A percentile compares a stretch with the other conserved stretches of the same genome.
Evolutionary conservation across 2,113 vertebrate genomes (phyloP).

Genomic region (Tupaia chinensis): DNA sequence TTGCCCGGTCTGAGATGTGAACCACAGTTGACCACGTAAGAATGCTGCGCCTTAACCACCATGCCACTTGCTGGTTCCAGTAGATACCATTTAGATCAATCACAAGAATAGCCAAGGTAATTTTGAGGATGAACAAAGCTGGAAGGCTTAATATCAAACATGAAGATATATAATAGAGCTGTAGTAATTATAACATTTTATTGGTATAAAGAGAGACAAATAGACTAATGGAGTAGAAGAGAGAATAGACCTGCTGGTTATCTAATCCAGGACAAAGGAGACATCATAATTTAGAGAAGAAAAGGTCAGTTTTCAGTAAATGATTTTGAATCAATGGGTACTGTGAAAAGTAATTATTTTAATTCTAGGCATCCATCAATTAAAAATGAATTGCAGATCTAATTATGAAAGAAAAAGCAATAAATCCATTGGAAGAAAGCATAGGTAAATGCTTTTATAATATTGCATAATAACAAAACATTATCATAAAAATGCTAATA

Average conservation of each 20-base stretch:
- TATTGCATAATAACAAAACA: not conserved
- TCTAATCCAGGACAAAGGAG: not conserved
- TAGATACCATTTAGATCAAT: too few species aligned
- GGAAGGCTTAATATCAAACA: not conserved
- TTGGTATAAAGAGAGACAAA: not conserved
- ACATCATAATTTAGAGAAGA: not conserved
- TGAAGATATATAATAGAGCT: not conserved
- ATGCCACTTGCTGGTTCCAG: too few species aligned
- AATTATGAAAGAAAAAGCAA: not conserved
- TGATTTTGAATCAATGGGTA: not conserved
- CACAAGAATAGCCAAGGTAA: not conserved
- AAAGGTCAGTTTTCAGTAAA: not conserved
- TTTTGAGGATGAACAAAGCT: not conserved
- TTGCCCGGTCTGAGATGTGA: too few species aligned
- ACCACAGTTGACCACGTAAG: too few species aligned
- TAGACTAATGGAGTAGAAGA: not conserved
- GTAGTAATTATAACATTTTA: not conserved
- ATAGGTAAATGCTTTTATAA: not conserved
- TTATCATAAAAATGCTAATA: not conserved
- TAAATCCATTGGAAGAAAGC: not conserved
- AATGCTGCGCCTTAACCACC: too few species aligned
- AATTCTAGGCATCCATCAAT: not conserved
- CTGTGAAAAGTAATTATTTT: not conserved
- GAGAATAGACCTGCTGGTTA: not conserved
- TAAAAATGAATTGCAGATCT: not conserved